Base-by-base conservation (phyloP, 2,113 vertebrate species). In the Leucoraja erinaceus region DNA sequence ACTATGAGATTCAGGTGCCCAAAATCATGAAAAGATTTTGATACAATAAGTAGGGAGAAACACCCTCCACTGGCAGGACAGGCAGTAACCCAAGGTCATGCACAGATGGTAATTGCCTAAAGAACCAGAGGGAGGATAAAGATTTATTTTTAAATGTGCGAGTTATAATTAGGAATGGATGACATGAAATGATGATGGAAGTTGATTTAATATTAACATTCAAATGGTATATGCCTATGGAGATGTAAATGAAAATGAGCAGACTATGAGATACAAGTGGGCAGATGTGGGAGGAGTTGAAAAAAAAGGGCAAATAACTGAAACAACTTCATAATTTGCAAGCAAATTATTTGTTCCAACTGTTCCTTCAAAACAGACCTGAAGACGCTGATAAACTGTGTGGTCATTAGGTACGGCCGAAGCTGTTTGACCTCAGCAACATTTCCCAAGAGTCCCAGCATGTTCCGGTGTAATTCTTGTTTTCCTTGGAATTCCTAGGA, bases 381-480 rank as follows among this genome's bases (percentile, higher is more conserved):
- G 96, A 99, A 99, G 63, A 99, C 98, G 0, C 96, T 96, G 95
- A 99, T 98, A 96, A 99, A 99, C 94, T 99, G 98, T 20, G 97
- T 97, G 0, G 98, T 99, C 96, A 99, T 98, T 33, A 99, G 97
- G 94, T 99, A 98, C 0, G 98, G 98, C 93, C 99, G 96, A 74
- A 99, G 96, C 61, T 97, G 97, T 93, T 96, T 97, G 93, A 99
- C 99, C 93, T 99, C 99, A 0, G 99, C 99, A 33, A 99, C 99
- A 0, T 99, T 99, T 78, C 99, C 99, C 94, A 99, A 83, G 38
- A 99, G 97, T 1, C 98, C 99, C 94, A 99, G 94, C 99, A 99
- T 99, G 93, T 99, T 99, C 5, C 98, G 97, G 93, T 99, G 98
- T 38, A 99, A 97, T 93, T 99, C 99, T 95, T 99, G 99, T 91